phyloP scores from a whole-genome alignment of 2,113 vertebrate genomes.

The Pipra filicauda region DNA sequence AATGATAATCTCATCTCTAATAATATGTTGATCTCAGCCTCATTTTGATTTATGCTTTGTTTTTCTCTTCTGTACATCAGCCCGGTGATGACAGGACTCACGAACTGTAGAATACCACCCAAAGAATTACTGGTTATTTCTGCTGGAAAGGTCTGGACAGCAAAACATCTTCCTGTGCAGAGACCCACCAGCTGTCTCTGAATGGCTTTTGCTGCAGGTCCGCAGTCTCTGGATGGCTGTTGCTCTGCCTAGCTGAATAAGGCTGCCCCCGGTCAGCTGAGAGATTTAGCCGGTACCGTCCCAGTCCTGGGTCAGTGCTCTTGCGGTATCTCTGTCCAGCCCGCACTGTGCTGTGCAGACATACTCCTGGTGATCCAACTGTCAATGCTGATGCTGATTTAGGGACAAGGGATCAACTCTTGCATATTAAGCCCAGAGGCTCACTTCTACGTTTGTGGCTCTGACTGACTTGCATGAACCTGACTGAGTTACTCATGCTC shows the following conservation, averaged over 20 bases:
- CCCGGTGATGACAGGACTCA: not conserved
- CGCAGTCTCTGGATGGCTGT: not conserved
- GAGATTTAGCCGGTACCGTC: rapidly evolving
- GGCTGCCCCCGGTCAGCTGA: not conserved
- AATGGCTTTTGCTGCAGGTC: not conserved
- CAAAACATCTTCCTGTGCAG: not conserved
- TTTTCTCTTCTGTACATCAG: not conserved
- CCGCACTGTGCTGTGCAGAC: not conserved
- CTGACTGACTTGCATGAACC: not conserved
- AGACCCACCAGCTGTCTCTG: not conserved
- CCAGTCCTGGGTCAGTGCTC: not conserved
- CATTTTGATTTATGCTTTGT: not conserved
- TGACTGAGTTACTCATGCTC: slow-evolving; percentile 4
- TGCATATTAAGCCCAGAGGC: slow-evolving; percentile 11
- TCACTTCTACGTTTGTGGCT: slow-evolving; percentile 32
- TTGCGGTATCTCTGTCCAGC: not conserved
- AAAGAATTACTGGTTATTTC: not conserved
- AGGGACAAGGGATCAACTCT: slow-evolving; percentile 24
- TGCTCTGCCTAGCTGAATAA: not conserved
- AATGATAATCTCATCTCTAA: not conserved
- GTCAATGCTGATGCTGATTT: not conserved
- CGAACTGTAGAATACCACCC: not conserved
- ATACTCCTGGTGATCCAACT: not conserved
- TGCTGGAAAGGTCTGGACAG: not conserved
- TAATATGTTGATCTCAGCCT: not conserved